phyloP scores from a whole-genome alignment of 2,113 vertebrate genomes.

The Ochotona curzoniae region DNA sequence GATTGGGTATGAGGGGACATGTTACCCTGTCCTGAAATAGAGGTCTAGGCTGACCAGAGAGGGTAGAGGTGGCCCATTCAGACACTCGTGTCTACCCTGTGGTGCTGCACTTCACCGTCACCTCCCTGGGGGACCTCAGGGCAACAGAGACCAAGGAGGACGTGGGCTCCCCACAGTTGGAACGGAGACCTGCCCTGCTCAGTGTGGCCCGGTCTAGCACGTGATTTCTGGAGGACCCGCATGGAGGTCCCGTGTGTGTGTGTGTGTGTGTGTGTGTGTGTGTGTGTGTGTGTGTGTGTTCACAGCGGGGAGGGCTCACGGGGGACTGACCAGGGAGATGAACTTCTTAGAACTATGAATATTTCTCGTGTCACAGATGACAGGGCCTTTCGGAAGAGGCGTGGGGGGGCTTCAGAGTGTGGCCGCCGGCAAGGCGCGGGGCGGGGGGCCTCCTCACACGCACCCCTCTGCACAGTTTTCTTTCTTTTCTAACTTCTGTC shows the following conservation, averaged over 20 bases:
- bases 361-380: slow-evolving; percentile 78
- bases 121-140: neutral
- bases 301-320: slow-evolving; percentile 65
- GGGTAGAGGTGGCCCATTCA: neutral
- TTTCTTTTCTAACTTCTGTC: neutral
- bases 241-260: slow-evolving; percentile 2
- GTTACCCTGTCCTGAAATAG: neutral
- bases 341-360: slow-evolving; percentile 79
- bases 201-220: neutral
- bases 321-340: slow-evolving; percentile 73
- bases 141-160: neutral
- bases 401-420: slow-evolving; percentile 61
- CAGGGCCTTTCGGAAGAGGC: slow-evolving; percentile 76
- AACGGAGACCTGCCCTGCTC: neutral
- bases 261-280: slow-evolving; percentile 44
- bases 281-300: slow-evolving; percentile 67
- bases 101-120: neutral
- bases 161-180: neutral
- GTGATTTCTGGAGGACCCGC: slow-evolving; percentile 51
- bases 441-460: neutral
- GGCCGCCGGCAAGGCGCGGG: slow-evolving; percentile 22
- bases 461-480: neutral
- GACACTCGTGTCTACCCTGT: neutral
- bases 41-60: neutral
- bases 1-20: too few relatives aligned